Conservation (phyloP, 2,888 invertebrate species). For the Parnassius mnemosyne region DNA sequence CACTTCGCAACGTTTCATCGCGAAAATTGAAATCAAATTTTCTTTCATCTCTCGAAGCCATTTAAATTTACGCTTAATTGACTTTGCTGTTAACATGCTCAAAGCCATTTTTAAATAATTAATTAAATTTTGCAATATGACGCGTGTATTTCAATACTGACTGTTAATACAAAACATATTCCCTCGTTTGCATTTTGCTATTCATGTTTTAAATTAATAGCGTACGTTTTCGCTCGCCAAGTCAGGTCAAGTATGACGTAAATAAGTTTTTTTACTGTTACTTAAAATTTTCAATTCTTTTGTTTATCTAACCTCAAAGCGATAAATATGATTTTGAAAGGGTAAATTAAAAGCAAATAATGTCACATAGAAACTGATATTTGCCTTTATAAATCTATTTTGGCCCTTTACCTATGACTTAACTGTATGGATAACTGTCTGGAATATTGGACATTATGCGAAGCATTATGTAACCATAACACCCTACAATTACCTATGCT, state of each 20-base stretch:
- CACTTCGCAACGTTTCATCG: slow-evolving; percentile 18
- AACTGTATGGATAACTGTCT: slow-evolving; percentile 20
- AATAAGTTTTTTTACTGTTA: too few species aligned
- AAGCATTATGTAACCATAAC: slow-evolving; percentile 19
- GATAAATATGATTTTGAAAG: too few species aligned
- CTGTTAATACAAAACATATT: too few species aligned
- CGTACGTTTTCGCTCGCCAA: too few species aligned
- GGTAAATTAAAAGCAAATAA: background rate
- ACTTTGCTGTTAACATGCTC: slow-evolving; percentile 30
- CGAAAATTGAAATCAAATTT: slow-evolving; percentile 35
- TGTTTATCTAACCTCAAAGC: too few species aligned
- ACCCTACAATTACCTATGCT: slow-evolving; percentile 13
- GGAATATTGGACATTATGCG: slow-evolving; percentile 18
- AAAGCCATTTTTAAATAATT: slow-evolving; percentile 15
- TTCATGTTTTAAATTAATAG: too few species aligned
- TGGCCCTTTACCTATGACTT: slow-evolving; percentile 12
- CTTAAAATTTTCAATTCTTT: too few species aligned
- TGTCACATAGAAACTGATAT: background rate
- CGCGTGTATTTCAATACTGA: background rate
- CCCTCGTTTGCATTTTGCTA: too few species aligned
- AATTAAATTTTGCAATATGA: background rate
- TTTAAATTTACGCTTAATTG: slow-evolving; percentile 37
- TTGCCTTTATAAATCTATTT: background rate
- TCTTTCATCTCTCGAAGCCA: slow-evolving; percentile 33
- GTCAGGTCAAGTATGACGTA: too few species aligned